These are phyloP conservation scores for Echiichthys vipera DNA, from an alignment of 2,797 vertebrate genomes.

Conservation along the genomic window DNA sequence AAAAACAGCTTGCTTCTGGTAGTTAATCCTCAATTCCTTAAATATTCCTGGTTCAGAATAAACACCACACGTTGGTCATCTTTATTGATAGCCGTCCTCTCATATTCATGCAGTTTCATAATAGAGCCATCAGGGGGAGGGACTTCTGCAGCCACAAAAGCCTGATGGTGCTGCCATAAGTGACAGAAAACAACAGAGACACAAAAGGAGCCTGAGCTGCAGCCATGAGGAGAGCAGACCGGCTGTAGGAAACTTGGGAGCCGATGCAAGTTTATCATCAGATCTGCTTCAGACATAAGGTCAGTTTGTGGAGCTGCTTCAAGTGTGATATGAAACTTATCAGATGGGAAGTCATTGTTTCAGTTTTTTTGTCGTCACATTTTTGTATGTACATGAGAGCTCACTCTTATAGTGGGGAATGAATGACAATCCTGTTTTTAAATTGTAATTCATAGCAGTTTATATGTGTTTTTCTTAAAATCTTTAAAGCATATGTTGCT, in stretches of 20 bases:
- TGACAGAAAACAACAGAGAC: slow-evolving; percentile 60
- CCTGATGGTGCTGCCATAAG: slow-evolving; percentile 44
- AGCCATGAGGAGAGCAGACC: slow-evolving; percentile 38
- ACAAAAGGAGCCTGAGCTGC: slow-evolving; percentile 25
- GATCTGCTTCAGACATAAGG: slow-evolving; percentile 15
- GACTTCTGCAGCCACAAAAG: slow-evolving; percentile 71
- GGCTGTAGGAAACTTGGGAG: slow-evolving; percentile 39
- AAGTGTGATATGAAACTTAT: slow-evolving; percentile 11
- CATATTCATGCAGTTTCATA: slow-evolving; percentile 60
- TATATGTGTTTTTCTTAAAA: neutral
- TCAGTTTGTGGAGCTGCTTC: neutral
- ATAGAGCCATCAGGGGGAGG: slow-evolving; percentile 73
- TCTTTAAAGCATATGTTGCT: slow-evolving; percentile 12
- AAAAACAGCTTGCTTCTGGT: neutral
- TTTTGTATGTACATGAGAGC: neutral
- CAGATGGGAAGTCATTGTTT: slow-evolving; percentile 53
- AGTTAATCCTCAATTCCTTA: slow-evolving; percentile 19
- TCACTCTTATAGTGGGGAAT: neutral
- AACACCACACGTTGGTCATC: slow-evolving; percentile 31
- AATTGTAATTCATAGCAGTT: neutral
- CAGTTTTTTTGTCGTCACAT: neutral
- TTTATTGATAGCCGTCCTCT: slow-evolving; percentile 53
- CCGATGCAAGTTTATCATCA: slow-evolving; percentile 19
- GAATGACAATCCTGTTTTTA: neutral
- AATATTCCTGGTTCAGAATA: neutral